These are phyloP conservation scores for Folsomia manolachei DNA, from an alignment of 2,888 invertebrate genomes.

Conservation along the genomic window DNA sequence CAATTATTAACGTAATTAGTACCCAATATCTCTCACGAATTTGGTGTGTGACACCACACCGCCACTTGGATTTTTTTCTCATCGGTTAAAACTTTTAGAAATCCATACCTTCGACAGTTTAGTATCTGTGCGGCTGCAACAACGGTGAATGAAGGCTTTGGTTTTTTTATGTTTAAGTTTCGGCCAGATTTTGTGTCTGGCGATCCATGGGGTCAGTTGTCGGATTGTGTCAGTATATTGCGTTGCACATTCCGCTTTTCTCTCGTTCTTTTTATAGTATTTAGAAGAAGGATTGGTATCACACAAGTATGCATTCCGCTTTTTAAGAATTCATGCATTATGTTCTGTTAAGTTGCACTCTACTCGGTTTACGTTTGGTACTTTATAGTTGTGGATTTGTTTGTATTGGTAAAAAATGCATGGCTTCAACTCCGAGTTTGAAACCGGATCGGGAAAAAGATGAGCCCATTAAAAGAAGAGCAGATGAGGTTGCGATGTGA, in stretches of 20 bases:
- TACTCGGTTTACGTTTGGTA: no score
- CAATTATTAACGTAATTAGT: not conserved
- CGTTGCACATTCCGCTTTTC: not conserved
- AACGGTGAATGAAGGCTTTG: not conserved
- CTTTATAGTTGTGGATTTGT: not conserved
- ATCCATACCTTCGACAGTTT: not conserved
- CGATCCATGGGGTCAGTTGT: not conserved
- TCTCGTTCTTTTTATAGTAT: not conserved
- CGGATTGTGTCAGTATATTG: no score
- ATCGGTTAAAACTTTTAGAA: not conserved
- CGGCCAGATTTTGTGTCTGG: not conserved
- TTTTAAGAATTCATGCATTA: no score
- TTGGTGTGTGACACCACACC: not conserved
- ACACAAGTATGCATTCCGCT: not conserved
- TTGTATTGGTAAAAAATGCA: slow-evolving; percentile 16
- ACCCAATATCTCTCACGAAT: not conserved
- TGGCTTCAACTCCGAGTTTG: slow-evolving; percentile 2
- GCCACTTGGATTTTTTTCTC: not conserved
- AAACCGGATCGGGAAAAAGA: slow-evolving; percentile 1
- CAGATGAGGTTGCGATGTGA: slow-evolving; percentile 28
- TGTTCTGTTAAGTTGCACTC: no score
- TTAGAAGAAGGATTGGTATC: not conserved
- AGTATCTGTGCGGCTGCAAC: not conserved
- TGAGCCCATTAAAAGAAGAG: slow-evolving; percentile 7
- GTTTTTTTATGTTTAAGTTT: not conserved